These are phyloP conservation scores for Pseudococcus viburni DNA, from an alignment of 2,888 invertebrate genomes.

Conservation along the genomic window DNA sequence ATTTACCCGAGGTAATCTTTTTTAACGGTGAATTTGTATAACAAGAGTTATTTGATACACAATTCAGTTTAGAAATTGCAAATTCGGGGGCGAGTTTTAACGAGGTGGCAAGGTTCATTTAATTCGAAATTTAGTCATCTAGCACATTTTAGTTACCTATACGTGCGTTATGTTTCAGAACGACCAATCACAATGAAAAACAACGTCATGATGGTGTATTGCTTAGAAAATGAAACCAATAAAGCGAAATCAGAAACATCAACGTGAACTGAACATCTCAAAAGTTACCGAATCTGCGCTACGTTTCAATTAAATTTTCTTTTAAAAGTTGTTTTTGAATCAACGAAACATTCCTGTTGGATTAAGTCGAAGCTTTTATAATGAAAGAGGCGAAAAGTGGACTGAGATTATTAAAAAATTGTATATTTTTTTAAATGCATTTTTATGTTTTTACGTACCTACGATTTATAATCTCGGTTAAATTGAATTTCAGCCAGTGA, in stretches of 20 bases:
- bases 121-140: background rate
- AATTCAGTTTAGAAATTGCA: background rate
- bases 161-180: constrained; percentile 5
- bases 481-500: no score
- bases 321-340: background rate
- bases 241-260: background rate
- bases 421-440: background rate
- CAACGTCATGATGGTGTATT: constrained; percentile 54
- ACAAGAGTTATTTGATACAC: background rate
- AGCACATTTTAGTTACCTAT: background rate
- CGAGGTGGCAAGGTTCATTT: background rate
- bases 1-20: background rate
- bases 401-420: background rate
- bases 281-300: background rate
- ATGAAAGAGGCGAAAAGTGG: no score
- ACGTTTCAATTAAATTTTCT: background rate
- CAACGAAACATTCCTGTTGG: background rate
- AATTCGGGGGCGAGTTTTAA: background rate
- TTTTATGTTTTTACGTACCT: background rate
- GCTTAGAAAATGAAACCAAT: constrained; percentile 40
- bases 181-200: background rate
- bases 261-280: background rate
- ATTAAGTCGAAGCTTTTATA: no score
- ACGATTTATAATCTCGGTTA: no score
- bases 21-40: background rate